phyloP scores from a whole-genome alignment of 2,113 vertebrate species.

The Petrocephalus zakoni region DNA sequence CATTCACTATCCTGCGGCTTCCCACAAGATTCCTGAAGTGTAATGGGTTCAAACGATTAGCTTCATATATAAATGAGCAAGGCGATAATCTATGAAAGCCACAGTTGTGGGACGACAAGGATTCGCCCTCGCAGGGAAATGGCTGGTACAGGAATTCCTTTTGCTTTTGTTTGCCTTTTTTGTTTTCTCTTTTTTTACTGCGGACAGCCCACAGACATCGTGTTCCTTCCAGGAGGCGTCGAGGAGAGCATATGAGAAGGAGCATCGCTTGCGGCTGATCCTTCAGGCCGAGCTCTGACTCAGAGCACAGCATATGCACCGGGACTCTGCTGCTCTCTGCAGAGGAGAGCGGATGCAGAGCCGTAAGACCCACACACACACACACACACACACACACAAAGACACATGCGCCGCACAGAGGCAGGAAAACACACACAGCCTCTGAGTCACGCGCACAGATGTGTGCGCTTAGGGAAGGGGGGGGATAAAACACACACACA shows the following conservation, averaged over 20 bases:
- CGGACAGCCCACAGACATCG: not conserved
- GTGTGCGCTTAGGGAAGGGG: not conserved
- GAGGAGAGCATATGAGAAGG: not conserved
- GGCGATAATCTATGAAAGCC: not conserved
- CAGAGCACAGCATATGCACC: not conserved
- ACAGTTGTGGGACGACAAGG: not conserved
- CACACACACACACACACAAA: not conserved
- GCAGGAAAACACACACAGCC: not conserved
- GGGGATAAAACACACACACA: not conserved
- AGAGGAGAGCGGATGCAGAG: not conserved
- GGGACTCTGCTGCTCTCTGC: not conserved
- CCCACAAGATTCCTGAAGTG: not conserved
- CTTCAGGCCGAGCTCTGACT: not conserved
- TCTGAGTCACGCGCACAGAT: not conserved
- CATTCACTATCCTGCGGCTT: not conserved
- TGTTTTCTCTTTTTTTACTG: not conserved
- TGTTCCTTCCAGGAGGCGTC: not conserved
- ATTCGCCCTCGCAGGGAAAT: not conserved
- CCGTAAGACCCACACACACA: not conserved
- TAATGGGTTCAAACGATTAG: not conserved
- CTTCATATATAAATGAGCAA: not conserved
- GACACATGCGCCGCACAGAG: not conserved
- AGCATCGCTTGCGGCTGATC: not conserved
- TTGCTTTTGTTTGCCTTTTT: not conserved
- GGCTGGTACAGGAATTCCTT: not conserved